phyloP scores from a whole-genome alignment of 1,140 invertebrate genomes.

The Drosophila navojoa region DNA sequence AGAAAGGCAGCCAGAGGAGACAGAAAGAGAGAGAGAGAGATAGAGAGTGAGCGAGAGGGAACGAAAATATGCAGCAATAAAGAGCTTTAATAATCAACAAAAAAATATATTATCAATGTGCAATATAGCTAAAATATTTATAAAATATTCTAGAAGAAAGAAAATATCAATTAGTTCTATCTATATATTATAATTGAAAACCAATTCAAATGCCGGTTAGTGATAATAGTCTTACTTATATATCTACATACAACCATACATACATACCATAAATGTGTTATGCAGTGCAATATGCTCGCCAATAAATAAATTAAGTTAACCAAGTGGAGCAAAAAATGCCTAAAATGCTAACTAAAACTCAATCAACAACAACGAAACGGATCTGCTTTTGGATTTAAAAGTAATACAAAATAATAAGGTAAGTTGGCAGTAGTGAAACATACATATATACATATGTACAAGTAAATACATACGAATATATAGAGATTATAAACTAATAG shows the following conservation, averaged over 20 bases:
- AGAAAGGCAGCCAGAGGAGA: not conserved
- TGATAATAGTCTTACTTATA: conserved; percentile 33
- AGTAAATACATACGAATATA: not conserved
- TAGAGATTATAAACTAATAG: not conserved
- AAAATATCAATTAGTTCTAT: conserved; percentile 35
- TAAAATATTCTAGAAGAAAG: conserved; percentile 45
- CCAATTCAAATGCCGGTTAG: conserved; percentile 49
- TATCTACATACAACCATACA: not conserved
- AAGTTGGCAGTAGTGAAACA: conserved; percentile 21
- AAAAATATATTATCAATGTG: conserved; percentile 57
- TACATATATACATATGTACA: too few species aligned
- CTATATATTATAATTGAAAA: conserved; percentile 38
- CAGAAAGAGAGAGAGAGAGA: too few species aligned
- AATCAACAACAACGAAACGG: conserved; percentile 10
- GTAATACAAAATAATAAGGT: conserved; percentile 47
- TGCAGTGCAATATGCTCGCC: conserved; percentile 33
- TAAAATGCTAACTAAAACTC: conserved; percentile 43
- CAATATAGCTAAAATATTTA: conserved; percentile 54
- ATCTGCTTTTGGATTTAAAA: conserved; percentile 49
- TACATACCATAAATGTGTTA: not conserved
- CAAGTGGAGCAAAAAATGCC: conserved; percentile 32
- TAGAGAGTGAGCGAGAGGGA: not conserved
- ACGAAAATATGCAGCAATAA: conserved; percentile 26
- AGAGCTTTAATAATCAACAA: conserved; percentile 52
- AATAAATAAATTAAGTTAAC: conserved; percentile 28